Conservation (phyloP, 2,888 invertebrate genomes). For the Spisula subtruncata region DNA sequence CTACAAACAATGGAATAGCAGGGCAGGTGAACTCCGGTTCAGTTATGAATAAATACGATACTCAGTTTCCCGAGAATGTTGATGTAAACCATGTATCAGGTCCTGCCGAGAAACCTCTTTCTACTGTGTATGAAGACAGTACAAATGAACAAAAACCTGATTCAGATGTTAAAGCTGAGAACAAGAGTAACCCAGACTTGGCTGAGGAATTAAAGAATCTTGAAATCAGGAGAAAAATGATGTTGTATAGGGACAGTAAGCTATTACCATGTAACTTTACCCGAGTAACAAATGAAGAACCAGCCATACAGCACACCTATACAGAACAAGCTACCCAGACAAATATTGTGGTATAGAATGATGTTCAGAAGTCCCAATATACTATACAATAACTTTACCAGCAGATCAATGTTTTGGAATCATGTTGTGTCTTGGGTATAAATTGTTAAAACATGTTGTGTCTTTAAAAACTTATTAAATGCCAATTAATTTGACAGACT, state of each 20-base stretch:
- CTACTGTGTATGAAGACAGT: conserved; percentile 5
- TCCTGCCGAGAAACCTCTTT: neutral
- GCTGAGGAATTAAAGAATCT: conserved; percentile 37
- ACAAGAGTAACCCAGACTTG: neutral
- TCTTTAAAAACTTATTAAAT: no score
- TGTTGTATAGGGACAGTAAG: conserved; percentile 60
- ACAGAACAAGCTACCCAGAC: conserved; percentile 7
- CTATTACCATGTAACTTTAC: neutral
- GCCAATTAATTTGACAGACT: no score
- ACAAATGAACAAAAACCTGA: no score
- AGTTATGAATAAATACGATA: neutral
- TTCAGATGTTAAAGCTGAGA: neutral
- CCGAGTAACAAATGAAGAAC: neutral
- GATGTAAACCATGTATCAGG: neutral
- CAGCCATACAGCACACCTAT: neutral
- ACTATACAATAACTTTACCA: neutral
- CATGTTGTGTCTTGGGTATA: no score
- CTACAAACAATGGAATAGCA: neutral
- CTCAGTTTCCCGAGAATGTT: neutral
- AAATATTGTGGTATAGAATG: neutral
- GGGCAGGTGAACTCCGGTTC: neutral
- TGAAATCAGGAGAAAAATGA: conserved; percentile 52
- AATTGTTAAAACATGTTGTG: no score
- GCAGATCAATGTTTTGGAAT: neutral
- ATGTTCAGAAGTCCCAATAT: no score